Evolutionary conservation across 2,888 invertebrate genomes (phyloP).

Genomic region (Stenchaetothrips biformis): DNA sequence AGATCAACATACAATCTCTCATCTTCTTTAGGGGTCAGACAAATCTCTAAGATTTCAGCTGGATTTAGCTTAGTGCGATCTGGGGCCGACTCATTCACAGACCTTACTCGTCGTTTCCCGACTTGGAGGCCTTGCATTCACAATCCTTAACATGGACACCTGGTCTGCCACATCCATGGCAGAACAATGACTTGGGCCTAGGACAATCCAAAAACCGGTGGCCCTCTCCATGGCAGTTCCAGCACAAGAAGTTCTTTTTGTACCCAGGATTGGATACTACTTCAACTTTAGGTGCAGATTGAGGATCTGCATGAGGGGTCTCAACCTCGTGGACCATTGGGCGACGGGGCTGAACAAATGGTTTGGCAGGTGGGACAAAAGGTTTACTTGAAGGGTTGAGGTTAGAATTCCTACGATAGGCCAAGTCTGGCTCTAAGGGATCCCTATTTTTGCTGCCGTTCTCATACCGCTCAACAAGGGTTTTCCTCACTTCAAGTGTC

Average conservation of each 20-base stretch:
- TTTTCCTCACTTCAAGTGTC: background rate
- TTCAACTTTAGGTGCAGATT: background rate
- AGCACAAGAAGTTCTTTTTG: background rate
- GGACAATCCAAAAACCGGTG: background rate
- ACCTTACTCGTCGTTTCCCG: background rate
- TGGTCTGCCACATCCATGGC: background rate
- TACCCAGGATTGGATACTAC: background rate
- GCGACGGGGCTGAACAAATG: background rate
- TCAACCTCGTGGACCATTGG: background rate
- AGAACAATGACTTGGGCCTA: background rate
- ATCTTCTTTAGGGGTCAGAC: background rate
- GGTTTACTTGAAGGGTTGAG: background rate
- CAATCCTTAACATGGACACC: background rate
- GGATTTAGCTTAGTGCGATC: background rate
- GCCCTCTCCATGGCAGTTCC: background rate
- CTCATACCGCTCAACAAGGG: background rate
- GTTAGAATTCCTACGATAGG: background rate
- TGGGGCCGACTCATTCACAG: background rate
- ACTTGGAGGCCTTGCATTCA: background rate
- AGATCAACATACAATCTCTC: constrained; percentile 26
- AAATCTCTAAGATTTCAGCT: background rate
- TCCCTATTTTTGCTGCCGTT: background rate
- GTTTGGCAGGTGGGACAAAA: background rate
- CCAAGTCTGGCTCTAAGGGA: constrained; percentile 6
- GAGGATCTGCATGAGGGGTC: background rate